phyloP scores from a whole-genome alignment of 2,888 invertebrate genomes.

The Gymnocheta viridis region DNA sequence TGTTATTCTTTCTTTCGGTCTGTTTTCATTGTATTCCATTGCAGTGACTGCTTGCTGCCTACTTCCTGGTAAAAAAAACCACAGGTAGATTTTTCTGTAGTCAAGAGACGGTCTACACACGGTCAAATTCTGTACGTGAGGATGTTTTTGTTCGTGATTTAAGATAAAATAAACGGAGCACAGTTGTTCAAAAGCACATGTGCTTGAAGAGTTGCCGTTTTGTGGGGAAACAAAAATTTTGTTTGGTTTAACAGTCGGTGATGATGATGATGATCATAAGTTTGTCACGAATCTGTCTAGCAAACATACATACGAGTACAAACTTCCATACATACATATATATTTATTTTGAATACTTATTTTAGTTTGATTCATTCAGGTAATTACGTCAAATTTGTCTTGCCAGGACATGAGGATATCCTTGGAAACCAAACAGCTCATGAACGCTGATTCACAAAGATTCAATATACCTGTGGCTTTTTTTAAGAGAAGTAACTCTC shows the following conservation, averaged over 20 bases:
- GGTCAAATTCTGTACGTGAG: background rate
- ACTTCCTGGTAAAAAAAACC: conserved; percentile 50
- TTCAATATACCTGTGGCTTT: no score
- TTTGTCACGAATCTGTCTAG: no score
- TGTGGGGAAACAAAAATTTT: background rate
- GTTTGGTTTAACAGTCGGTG: background rate
- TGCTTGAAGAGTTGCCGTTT: background rate
- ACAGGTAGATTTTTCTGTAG: conserved; percentile 47
- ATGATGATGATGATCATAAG: background rate
- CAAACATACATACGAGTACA: no score
- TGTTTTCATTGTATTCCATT: background rate
- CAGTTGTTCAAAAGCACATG: background rate
- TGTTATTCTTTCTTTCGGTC: conserved; percentile 6
- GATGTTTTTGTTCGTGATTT: conserved; percentile 9
- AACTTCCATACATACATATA: no score
- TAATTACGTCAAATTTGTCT: no score
- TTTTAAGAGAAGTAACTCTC: no score
- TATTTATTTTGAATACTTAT: no score
- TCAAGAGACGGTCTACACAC: background rate
- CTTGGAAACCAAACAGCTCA: no score
- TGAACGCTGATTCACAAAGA: no score
- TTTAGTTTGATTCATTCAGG: no score
- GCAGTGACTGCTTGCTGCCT: conserved; percentile 32
- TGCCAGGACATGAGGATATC: no score
- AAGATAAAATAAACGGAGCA: conserved; percentile 18